phyloP scores from a whole-genome alignment of 1,140 invertebrate genomes.

The Danaus melanippus region DNA sequence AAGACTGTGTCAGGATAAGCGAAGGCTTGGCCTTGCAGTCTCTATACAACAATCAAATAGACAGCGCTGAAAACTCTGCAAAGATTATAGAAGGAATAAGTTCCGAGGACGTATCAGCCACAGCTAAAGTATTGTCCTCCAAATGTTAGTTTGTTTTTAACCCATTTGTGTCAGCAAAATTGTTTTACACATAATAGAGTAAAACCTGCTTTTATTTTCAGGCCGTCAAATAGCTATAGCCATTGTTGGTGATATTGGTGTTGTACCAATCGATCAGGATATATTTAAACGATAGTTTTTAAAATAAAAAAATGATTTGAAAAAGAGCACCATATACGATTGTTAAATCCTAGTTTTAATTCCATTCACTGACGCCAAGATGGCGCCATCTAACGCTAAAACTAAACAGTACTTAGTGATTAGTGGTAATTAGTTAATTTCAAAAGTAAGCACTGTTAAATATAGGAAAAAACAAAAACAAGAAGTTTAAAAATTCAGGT shows the following conservation, averaged over 20 bases:
- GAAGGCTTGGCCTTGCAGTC: slow-evolving; percentile 43
- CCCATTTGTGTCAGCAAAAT: slow-evolving; percentile 13
- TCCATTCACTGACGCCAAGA: no score
- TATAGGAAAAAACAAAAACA: no score
- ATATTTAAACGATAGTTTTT: slow-evolving; percentile 11
- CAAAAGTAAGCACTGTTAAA: no score
- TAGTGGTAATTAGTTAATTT: no score
- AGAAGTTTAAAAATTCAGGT: no score
- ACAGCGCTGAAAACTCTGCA: slow-evolving; percentile 24
- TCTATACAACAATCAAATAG: slow-evolving; percentile 30
- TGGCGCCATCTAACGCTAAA: no score
- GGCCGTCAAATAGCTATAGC: slow-evolving; percentile 38
- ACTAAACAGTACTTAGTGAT: no score
- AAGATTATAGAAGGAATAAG: slow-evolving; percentile 30
- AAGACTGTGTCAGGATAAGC: slow-evolving; percentile 30
- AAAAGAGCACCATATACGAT: no score
- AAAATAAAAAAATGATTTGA: background rate
- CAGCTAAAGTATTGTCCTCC: slow-evolving; percentile 24
- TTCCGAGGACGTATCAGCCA: slow-evolving; percentile 26
- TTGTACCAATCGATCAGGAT: slow-evolving; percentile 36
- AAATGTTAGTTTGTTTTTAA: slow-evolving; percentile 23
- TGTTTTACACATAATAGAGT: background rate
- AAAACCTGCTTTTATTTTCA: slow-evolving; percentile 22
- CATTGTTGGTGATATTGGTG: slow-evolving; percentile 42
- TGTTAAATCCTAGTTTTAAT: no score